phyloP scores from a whole-genome alignment of 2,888 invertebrate genomes.

The Zhengitettix transpicula region DNA sequence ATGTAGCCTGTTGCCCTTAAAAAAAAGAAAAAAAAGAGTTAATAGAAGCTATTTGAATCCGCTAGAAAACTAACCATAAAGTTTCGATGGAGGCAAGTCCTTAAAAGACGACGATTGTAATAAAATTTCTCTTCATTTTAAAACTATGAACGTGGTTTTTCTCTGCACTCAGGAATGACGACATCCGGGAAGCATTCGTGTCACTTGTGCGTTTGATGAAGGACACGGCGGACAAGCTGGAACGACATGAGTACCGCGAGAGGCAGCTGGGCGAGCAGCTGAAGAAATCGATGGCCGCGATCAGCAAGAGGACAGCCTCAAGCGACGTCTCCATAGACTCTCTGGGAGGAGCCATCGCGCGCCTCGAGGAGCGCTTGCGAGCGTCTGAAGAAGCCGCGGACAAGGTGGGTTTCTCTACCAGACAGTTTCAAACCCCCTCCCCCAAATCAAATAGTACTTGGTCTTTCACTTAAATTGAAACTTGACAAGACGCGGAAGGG shows the following conservation, averaged over 20 bases:
- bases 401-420: conserved; percentile 45
- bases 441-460: too few relatives aligned
- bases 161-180: conserved; percentile 30
- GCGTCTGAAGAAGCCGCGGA: conserved; percentile 61
- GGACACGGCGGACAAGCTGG: conserved; percentile 63
- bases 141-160: too few relatives aligned
- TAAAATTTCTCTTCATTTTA: too few relatives aligned
- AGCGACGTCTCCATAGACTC: conserved; percentile 36
- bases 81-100: too few relatives aligned
- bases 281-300: conserved; percentile 49
- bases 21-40: too few relatives aligned
- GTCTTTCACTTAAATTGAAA: too few relatives aligned
- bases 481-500: too few relatives aligned
- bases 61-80: too few relatives aligned
- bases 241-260: conserved; percentile 69
- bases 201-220: conserved; percentile 67
- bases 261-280: conserved; percentile 60
- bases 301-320: conserved; percentile 56
- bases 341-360: conserved; percentile 46
- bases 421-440: not conserved
- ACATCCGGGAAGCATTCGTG: conserved; percentile 61
- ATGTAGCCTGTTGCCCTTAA: too few relatives aligned
- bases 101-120: too few relatives aligned
- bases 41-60: too few relatives aligned
- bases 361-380: conserved; percentile 57